Evolutionary conservation across 2,888 invertebrate species (phyloP).

Genomic region (Caenorhabditis sulstoni): DNA sequence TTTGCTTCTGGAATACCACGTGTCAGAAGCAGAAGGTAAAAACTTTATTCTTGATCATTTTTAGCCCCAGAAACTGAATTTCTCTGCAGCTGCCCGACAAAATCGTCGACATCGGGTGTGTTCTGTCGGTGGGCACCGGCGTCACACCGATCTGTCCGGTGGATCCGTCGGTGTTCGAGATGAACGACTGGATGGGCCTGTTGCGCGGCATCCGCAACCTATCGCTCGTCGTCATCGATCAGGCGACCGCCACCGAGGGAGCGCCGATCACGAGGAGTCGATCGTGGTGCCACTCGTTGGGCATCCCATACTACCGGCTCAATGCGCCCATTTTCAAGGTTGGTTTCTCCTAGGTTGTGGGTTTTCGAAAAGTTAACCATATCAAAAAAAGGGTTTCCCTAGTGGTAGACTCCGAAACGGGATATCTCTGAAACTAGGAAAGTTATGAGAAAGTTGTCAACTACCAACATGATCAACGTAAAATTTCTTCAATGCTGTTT

Average conservation of each 20-base stretch:
- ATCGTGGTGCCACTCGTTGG: slow-evolving; percentile 92
- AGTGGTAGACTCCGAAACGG: too few species aligned
- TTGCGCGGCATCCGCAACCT: slow-evolving; percentile 88
- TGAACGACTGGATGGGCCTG: slow-evolving; percentile 67
- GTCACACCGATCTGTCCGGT: slow-evolving; percentile 82
- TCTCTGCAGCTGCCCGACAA: slow-evolving; percentile 82
- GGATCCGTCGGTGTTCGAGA: slow-evolving; percentile 89
- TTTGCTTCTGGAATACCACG: slow-evolving; percentile 91
- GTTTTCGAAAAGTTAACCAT: too few species aligned
- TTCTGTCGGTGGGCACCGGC: slow-evolving; percentile 88
- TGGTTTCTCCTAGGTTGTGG: not conserved
- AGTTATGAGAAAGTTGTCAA: too few species aligned
- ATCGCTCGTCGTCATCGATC: slow-evolving; percentile 91
- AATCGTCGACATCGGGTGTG: slow-evolving; percentile 86
- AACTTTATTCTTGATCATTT: not conserved
- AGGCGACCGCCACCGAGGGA: slow-evolving; percentile 94
- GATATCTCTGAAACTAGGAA: too few species aligned
- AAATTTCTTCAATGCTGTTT: not conserved
- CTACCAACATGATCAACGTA: too few species aligned
- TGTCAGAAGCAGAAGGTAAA: slow-evolving; percentile 82
- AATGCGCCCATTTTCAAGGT: slow-evolving; percentile 88
- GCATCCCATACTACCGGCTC: slow-evolving; percentile 89
- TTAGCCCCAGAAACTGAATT: not conserved
- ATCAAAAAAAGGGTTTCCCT: too few species aligned
- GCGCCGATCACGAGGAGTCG: slow-evolving; percentile 93